A percentile compares a stretch with the other conserved stretches of the same genome.
Conservation (phyloP, 2,113 vertebrate genomes). For the Echinops telfairi region DNA sequence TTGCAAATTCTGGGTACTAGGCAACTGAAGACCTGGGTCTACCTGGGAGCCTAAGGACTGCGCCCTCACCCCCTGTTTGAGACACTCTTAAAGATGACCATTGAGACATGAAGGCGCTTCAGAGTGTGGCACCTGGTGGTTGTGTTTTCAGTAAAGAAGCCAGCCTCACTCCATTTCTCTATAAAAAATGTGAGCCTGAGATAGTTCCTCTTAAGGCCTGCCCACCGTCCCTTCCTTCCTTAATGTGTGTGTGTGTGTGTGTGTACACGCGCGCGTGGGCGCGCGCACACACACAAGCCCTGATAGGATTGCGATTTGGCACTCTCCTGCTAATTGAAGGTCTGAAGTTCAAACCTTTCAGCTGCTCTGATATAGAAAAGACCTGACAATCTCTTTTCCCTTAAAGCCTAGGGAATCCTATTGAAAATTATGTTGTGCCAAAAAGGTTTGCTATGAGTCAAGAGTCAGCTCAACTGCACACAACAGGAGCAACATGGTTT, state of each 20-base stretch:
- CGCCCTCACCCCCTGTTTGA: fast-evolving
- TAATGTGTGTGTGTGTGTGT: too few relatives aligned
- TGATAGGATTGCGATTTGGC: too few relatives aligned
- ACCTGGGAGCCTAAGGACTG: neutral
- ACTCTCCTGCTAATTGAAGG: too few relatives aligned
- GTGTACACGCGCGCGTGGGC: too few relatives aligned
- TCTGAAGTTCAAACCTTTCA: neutral
- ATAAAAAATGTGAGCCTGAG: neutral
- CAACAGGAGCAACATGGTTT: neutral
- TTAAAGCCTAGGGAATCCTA: neutral
- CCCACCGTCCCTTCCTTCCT: neutral
- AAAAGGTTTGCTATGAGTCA: neutral
- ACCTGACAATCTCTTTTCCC: neutral
- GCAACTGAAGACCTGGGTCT: neutral
- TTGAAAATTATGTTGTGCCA: neutral
- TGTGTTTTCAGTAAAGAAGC: neutral
- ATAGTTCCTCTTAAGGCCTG: neutral
- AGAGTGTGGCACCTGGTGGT: neutral
- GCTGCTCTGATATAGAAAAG: neutral
- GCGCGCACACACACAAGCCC: too few relatives aligned
- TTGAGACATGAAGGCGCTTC: neutral
- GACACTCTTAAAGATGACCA: neutral
- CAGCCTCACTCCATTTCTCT: neutral
- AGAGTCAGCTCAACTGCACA: neutral
- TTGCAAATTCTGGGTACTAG: neutral